Evolutionary conservation across 2,888 invertebrate species (phyloP).

Genomic region (Aspidiotus destructor): DNA sequence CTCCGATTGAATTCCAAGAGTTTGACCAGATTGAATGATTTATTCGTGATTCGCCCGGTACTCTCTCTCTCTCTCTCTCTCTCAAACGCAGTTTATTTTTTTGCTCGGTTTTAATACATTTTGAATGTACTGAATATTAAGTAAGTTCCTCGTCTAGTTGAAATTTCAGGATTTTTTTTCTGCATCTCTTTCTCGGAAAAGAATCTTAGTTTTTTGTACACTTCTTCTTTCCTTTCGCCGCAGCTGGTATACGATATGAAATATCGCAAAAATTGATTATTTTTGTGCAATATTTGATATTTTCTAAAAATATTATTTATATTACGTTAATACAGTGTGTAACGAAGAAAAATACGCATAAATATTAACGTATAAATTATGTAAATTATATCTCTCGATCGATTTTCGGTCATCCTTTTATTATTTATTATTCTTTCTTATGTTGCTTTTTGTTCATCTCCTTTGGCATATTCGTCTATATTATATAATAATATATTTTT

Average conservation of each 20-base stretch:
- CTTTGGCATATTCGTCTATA: neutral
- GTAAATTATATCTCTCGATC: neutral
- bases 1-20: too few relatives aligned
- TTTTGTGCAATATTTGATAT: neutral
- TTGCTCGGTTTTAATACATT: too few relatives aligned
- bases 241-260: neutral
- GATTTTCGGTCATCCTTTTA: neutral
- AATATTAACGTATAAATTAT: neutral
- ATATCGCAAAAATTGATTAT: neutral
- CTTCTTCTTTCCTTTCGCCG: neutral
- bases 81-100: too few relatives aligned
- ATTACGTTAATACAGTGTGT: slow-evolving; percentile 9
- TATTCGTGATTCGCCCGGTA: too few relatives aligned
- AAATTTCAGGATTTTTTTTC: too few relatives aligned
- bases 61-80: too few relatives aligned
- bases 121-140: too few relatives aligned
- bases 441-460: neutral
- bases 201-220: too few relatives aligned
- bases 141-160: too few relatives aligned
- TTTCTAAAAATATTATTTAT: slow-evolving; percentile 19
- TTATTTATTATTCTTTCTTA: neutral
- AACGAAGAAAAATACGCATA: neutral
- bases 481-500: neutral
- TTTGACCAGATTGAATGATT: too few relatives aligned
- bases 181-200: too few relatives aligned